These are phyloP conservation scores for Ailuropoda melanoleuca DNA, from an alignment of 2,113 vertebrate genomes.

Conservation along the genomic window DNA sequence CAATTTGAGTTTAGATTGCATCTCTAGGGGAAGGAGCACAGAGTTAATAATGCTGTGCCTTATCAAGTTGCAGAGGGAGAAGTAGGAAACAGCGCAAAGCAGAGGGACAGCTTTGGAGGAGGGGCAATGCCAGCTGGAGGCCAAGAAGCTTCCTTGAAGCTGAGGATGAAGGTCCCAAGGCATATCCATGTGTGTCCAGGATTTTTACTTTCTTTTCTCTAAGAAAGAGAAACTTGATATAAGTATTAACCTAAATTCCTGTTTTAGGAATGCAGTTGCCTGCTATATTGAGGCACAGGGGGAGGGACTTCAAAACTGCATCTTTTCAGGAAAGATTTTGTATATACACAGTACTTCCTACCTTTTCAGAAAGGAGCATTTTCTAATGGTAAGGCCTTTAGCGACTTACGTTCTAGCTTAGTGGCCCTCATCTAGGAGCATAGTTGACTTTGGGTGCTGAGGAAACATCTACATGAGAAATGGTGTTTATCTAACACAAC, in stretches of 20 bases:
- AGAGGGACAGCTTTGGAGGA: neutral
- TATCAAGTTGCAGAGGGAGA: neutral
- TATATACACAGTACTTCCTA: neutral
- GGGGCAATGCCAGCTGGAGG: accelerated
- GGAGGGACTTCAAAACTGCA: neutral
- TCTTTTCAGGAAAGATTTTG: neutral
- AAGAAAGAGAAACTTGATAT: neutral
- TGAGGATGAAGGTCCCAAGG: neutral
- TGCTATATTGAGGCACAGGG: neutral
- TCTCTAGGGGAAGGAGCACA: neutral
- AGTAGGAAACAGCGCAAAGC: neutral
- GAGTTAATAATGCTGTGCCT: neutral
- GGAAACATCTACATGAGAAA: neutral
- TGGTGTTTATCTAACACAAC: neutral
- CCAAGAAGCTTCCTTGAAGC: neutral
- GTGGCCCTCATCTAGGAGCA: neutral
- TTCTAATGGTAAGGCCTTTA: neutral
- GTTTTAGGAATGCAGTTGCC: neutral
- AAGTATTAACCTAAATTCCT: neutral
- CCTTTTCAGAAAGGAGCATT: neutral
- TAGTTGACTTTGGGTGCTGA: neutral
- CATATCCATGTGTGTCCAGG: no score
- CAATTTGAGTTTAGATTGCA: neutral
- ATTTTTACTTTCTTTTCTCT: neutral
- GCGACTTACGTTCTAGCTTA: neutral